These are phyloP conservation scores for Dallia pectoralis DNA, from an alignment of 2,797 vertebrate species.

Conservation along the genomic window DNA sequence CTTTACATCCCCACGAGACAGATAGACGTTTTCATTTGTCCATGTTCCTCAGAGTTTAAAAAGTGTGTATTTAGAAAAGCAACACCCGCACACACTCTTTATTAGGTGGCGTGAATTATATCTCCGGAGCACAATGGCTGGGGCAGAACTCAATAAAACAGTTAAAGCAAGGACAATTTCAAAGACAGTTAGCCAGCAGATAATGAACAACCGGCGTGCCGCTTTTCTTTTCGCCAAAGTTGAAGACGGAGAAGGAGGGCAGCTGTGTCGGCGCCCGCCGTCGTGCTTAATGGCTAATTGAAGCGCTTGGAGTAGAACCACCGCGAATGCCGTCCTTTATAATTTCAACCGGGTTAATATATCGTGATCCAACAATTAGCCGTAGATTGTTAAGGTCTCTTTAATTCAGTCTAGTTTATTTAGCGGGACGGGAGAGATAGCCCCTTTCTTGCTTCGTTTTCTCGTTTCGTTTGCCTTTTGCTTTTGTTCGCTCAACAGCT, in stretches of 20 bases:
- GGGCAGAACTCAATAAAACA: slow-evolving; percentile 77
- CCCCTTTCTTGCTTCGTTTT: slow-evolving; percentile 59
- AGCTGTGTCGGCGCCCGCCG: slow-evolving; percentile 66
- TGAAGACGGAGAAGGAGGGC: slow-evolving; percentile 33
- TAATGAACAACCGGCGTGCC: slow-evolving; percentile 73
- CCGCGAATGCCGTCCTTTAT: slow-evolving; percentile 78
- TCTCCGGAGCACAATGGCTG: slow-evolving; percentile 74
- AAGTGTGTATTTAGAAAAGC: slow-evolving; percentile 52
- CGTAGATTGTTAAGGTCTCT: slow-evolving; percentile 82
- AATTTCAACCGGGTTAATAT: slow-evolving; percentile 79
- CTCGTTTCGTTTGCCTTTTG: slow-evolving; percentile 55
- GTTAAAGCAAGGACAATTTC: slow-evolving; percentile 75
- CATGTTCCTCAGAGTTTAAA: slow-evolving; percentile 54
- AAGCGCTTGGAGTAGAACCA: slow-evolving; percentile 79
- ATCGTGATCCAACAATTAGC: slow-evolving; percentile 87
- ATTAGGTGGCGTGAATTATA: slow-evolving; percentile 81
- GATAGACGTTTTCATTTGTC: slow-evolving; percentile 66
- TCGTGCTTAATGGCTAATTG: slow-evolving; percentile 81
- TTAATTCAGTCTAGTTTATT: slow-evolving; percentile 89
- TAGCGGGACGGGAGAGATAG: slow-evolving; percentile 72
- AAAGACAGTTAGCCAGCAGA: slow-evolving; percentile 73
- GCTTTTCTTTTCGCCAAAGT: slow-evolving; percentile 57
- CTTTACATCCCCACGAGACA: slow-evolving; percentile 54
- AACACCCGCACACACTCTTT: slow-evolving; percentile 46
- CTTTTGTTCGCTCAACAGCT: slow-evolving; percentile 56